Evolutionary conservation across 2,888 invertebrate species (phyloP).

Genomic region (Amblyjoppa fuscipennis): DNA sequence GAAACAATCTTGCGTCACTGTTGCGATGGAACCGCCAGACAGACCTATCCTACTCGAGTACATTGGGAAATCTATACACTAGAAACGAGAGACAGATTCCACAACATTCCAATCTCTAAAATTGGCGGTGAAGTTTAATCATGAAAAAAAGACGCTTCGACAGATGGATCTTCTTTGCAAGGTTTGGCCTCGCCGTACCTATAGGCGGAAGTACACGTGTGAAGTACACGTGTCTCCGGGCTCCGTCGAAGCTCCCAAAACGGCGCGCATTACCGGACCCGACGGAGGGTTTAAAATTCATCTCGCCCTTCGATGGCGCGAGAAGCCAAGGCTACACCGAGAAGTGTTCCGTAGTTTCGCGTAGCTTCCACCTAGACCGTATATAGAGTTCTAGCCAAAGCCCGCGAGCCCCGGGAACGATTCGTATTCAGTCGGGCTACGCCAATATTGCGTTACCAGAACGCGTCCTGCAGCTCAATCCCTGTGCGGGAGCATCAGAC

Average conservation of each 20-base stretch:
- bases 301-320: conserved; percentile 25
- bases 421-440: conserved; percentile 82
- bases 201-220: not conserved
- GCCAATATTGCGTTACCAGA: conserved; percentile 84
- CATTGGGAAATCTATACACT: no score
- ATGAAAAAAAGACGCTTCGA: no score
- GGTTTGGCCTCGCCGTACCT: not conserved
- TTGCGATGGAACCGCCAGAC: no score
- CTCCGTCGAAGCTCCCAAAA: not conserved
- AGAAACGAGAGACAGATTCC: no score
- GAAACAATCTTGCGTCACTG: no score
- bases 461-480: conserved; percentile 83
- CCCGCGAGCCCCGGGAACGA: conserved; percentile 69
- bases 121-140: no score
- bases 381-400: conserved; percentile 46
- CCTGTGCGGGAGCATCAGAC: conserved; percentile 53
- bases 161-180: no score
- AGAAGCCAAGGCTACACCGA: conserved; percentile 15
- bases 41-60: no score
- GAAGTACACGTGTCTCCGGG: not conserved
- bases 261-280: not conserved
- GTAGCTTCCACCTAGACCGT: conserved; percentile 43
- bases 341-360: conserved; percentile 43
- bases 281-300: conserved; percentile 26
- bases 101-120: no score